Evolutionary conservation across 2,888 invertebrate species (phyloP), one percentile per base, ranked within the genome.

Genomic region (Mesochorus sp.): DNA sequence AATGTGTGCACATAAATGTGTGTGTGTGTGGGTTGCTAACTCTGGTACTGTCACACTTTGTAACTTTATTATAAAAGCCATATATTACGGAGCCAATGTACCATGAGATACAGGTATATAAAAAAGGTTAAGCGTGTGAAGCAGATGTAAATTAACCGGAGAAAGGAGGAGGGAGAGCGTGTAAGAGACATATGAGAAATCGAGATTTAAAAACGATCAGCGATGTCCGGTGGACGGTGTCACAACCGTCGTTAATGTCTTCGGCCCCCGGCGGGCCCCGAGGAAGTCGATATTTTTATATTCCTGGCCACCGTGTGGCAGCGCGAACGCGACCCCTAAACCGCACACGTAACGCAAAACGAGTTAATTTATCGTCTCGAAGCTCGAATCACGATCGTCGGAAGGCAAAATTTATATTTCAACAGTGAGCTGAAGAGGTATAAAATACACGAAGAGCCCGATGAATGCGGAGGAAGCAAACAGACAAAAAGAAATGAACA

Each of bases 161-260:
- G 19, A 57, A 37, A 70, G 59, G 14, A 37, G 34, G 31, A 67
- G 39, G 5, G 74, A 42, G 28, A 28, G 42, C 57, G 66, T 8
- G 31, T n/a, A n/a, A 10, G 31, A 31, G 31, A 8, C 5, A 12
- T 3, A 75, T 68, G 74, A 68, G 74, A 75, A 44, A 75, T 75
- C 61, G 67, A 34, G 59, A 67, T 68, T 51, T 67, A 17, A 28
- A 75, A 75, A 68, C 67, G 74, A 68, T 75, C 61, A 67, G 68
- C 61, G 61, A 68, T 53, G 44, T 59, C 61, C 74, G 67, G 49
- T 31, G 47, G 12, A 31, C 59, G 67, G 59, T 74, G 67, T 74
- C 74, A 61, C 59, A 61, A 67, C 42, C 59, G 53, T 75, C 61
- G 67, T 68, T 75, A 75, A 75, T 53, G 67, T 68, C 67, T 67